Evolutionary conservation across 1,140 invertebrate genomes (phyloP).

Genomic region (Temnothorax nylanderi): DNA sequence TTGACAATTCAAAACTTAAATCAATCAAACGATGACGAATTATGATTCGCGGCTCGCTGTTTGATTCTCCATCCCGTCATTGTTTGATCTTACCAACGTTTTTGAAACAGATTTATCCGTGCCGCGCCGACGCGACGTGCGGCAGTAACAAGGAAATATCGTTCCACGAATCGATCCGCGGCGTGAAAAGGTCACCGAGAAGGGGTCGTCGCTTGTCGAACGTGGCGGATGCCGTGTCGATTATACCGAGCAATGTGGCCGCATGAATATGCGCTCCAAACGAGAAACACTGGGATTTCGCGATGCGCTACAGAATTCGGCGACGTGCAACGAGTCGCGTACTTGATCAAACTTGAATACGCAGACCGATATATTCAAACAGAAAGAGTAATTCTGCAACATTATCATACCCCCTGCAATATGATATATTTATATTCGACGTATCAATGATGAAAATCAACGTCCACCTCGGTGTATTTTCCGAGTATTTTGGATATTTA

Average conservation of each 20-base stretch:
- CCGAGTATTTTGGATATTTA: not conserved
- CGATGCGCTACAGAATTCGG: conserved; percentile 14
- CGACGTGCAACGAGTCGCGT: conserved; percentile 23
- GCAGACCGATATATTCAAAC: not conserved
- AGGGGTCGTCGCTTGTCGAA: conserved; percentile 72
- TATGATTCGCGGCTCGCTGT: conserved; percentile 24
- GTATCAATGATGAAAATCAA: not conserved
- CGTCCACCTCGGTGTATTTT: too few relatives aligned
- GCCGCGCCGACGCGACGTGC: conserved; percentile 58
- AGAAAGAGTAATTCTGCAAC: not conserved
- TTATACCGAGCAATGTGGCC: conserved; percentile 60
- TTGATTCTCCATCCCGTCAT: not conserved
- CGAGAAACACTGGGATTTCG: conserved; percentile 45
- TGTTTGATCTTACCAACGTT: conserved; percentile 23
- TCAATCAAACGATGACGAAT: conserved; percentile 22
- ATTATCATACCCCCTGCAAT: not conserved
- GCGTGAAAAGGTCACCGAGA: conserved; percentile 71
- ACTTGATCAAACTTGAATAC: conserved; percentile 55
- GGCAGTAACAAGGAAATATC: conserved; percentile 74
- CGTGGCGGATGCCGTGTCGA: conserved; percentile 62
- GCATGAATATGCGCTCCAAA: conserved; percentile 58
- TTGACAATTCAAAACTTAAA: not conserved
- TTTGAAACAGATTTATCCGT: conserved; percentile 64
- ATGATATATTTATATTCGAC: conserved; percentile 14
- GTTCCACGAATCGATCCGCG: conserved; percentile 72